Conservation (phyloP, 2,113 vertebrate genomes). For the Mionectes macconnelli region DNA sequence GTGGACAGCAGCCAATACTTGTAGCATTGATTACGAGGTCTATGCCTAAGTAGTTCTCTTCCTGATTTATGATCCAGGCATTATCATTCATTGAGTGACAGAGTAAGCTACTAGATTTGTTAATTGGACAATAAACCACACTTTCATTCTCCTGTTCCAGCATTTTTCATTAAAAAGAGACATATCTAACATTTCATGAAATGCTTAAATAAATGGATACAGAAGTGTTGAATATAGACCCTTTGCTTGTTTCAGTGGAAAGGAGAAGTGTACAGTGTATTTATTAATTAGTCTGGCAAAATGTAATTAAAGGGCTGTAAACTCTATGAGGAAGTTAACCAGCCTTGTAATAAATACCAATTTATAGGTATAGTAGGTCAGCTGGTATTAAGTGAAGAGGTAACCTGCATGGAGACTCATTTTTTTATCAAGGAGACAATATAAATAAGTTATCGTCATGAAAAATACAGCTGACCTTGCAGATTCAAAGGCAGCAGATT, state of each 20-base stretch:
- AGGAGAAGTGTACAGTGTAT: background rate
- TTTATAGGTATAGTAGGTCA: conserved; percentile 8
- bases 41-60: conserved; percentile 65
- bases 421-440: background rate
- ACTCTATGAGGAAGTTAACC: conserved; percentile 20
- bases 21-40: conserved; percentile 65
- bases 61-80: conserved; percentile 70
- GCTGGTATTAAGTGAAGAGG: background rate
- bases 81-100: conserved; percentile 66
- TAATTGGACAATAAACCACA: conserved; percentile 60
- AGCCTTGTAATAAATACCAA: conserved; percentile 33
- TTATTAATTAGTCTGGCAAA: conserved; percentile 52
- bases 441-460: conserved; percentile 19
- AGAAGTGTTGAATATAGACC: background rate
- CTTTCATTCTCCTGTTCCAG: conserved; percentile 33
- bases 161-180: conserved; percentile 47
- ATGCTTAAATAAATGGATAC: conserved; percentile 12
- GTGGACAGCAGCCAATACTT: conserved; percentile 61
- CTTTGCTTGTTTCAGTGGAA: background rate
- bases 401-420: background rate
- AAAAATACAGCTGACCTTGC: conserved; percentile 41
- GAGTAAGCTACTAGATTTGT: conserved; percentile 51
- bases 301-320: conserved; percentile 38
- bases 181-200: conserved; percentile 35
- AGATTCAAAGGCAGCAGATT: conserved; percentile 46